Evolutionary conservation across 2,888 invertebrate species (phyloP).

Genomic region (Diplolepis rosae): DNA sequence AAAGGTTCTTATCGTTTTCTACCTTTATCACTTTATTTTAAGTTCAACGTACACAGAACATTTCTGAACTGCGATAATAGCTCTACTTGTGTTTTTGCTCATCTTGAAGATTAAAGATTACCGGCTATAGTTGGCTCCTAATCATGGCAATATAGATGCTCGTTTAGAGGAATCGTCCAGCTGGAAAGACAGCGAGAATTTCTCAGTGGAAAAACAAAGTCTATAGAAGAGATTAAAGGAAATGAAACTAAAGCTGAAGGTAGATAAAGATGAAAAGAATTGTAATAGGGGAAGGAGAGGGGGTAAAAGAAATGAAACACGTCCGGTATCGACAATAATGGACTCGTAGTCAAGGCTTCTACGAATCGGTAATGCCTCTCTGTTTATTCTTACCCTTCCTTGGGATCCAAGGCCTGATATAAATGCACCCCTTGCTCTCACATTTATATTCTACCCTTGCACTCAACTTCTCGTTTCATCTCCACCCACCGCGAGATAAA

Average conservation of each 20-base stretch:
- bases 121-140: conserved; percentile 38
- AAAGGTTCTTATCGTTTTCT: neutral
- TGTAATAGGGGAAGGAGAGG: neutral
- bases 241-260: conserved; percentile 34
- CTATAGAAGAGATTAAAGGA: conserved; percentile 36
- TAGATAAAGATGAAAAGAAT: conserved; percentile 26
- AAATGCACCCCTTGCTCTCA: conserved; percentile 61
- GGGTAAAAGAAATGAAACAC: conserved; percentile 43
- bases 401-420: conserved; percentile 51
- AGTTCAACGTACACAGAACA: neutral
- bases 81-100: neutral
- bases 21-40: neutral
- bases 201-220: conserved; percentile 31
- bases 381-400: conserved; percentile 58
- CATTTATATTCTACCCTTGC: conserved; percentile 42
- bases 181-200: conserved; percentile 37
- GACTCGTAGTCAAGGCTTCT: conserved; percentile 40
- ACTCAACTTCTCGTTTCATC: conserved; percentile 7
- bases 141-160: conserved; percentile 45
- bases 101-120: neutral
- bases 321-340: conserved; percentile 53
- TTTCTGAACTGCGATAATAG: neutral
- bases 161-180: conserved; percentile 37
- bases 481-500: conserved; percentile 37
- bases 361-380: conserved; percentile 53